Conservation (phyloP, 1,140 invertebrate species). For the Prorops nasuta region DNA sequence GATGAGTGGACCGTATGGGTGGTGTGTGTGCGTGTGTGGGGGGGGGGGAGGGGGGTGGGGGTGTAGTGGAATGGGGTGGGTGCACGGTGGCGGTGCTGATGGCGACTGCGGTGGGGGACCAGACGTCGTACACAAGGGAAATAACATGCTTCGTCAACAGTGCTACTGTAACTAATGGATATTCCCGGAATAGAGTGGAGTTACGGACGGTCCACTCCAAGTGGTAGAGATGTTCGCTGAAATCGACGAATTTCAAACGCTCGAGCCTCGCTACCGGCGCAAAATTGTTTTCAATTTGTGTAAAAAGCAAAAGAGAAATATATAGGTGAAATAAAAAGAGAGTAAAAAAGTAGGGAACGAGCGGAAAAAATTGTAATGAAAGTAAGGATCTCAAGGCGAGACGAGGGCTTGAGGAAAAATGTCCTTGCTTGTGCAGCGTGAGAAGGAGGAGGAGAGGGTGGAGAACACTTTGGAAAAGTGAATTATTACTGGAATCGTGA, state of each 20-base stretch:
- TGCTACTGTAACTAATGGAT: constrained; percentile 57
- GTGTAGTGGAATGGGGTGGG: constrained; percentile 14
- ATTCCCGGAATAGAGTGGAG: constrained; percentile 49
- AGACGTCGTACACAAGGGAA: constrained; percentile 54
- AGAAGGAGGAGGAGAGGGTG: no score
- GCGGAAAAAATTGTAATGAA: no score
- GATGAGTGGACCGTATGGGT: constrained; percentile 9
- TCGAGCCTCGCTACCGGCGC: neutral
- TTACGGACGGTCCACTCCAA: constrained; percentile 41
- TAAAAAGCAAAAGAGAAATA: no score
- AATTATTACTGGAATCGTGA: no score
- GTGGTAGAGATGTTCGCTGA: constrained; percentile 23
- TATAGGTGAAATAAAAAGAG: no score
- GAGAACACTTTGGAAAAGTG: no score
- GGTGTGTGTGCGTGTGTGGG: constrained; percentile 16
- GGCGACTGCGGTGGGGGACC: constrained; percentile 19
- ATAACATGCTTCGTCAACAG: constrained; percentile 58
- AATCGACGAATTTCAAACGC: constrained; percentile 18
- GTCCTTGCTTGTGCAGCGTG: no score
- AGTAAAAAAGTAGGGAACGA: no score
- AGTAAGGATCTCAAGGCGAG: no score
- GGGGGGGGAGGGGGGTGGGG: constrained; percentile 20
- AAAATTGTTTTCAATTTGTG: no score
- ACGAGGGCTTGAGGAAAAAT: no score
- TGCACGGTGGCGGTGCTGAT: no score